Percentiles rank a stretch among this genome's conserved stretches.
Evolutionary conservation across 2,797 vertebrate genomes (phyloP).

Genomic region (Anguilla megastoma): DNA sequence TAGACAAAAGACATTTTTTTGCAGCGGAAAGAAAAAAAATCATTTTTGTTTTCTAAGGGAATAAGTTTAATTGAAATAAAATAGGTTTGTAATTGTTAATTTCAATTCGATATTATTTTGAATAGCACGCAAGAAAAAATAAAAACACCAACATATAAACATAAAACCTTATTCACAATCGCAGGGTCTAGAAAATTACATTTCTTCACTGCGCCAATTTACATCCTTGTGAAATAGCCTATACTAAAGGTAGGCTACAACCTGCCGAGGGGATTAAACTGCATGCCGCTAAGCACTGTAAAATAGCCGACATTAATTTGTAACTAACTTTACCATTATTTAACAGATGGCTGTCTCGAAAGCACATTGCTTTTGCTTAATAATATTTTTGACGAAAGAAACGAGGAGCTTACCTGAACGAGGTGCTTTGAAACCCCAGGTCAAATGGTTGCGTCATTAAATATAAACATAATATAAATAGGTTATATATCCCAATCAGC

Average conservation of each 20-base stretch:
- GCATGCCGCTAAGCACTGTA: neutral
- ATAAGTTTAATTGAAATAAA: neutral
- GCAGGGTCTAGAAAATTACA: neutral
- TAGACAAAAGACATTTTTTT: slow-evolving; percentile 36
- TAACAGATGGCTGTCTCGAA: neutral
- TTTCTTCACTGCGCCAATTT: neutral
- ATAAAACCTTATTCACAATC: neutral
- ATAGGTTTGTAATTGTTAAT: neutral
- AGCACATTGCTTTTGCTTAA: neutral
- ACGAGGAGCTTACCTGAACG: slow-evolving; percentile 20
- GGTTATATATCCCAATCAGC: neutral
- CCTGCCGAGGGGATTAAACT: neutral
- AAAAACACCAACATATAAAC: neutral
- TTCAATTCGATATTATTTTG: neutral
- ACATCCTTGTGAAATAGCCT: neutral
- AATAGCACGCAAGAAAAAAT: neutral
- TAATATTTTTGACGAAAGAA: neutral
- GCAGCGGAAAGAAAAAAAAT: slow-evolving; percentile 2
- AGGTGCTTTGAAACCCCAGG: slow-evolving; percentile 30
- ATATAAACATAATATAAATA: neutral
- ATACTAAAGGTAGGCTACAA: neutral
- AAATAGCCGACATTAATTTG: neutral
- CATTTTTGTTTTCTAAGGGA: neutral
- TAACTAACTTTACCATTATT: neutral
- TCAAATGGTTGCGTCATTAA: neutral